These are phyloP conservation scores for Manis pentadactyla DNA, from an alignment of 2,797 vertebrate species.

Conservation along the genomic window DNA sequence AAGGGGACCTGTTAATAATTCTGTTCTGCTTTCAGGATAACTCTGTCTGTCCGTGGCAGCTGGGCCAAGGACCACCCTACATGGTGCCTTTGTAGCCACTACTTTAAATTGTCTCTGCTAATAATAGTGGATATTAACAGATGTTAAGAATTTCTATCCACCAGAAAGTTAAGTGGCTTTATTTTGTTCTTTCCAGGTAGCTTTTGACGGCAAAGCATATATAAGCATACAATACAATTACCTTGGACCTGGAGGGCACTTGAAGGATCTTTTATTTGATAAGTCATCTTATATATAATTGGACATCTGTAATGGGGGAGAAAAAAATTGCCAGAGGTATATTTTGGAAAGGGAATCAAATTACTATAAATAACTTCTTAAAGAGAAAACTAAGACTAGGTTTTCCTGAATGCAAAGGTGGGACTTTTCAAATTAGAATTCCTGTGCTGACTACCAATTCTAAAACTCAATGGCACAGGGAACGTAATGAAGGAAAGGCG, in stretches of 20 bases:
- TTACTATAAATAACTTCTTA: not conserved
- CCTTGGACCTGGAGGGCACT: not conserved
- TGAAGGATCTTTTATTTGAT: constrained; percentile 3
- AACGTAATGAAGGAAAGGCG: not conserved
- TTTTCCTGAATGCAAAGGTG: constrained; percentile 41
- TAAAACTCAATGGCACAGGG: not conserved
- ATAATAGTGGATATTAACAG: not conserved
- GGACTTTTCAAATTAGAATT: not conserved
- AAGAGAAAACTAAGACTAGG: not conserved
- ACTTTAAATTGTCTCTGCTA: not conserved
- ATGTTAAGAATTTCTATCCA: not conserved
- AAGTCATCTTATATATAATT: not conserved
- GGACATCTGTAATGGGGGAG: not conserved
- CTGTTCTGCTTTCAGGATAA: not conserved
- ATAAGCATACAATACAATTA: not conserved
- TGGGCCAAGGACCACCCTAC: not conserved
- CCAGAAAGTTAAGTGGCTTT: not conserved
- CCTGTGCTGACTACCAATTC: not conserved
- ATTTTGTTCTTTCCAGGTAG: not conserved
- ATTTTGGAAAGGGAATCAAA: constrained; percentile 49
- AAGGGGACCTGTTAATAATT: not conserved
- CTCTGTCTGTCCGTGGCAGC: not conserved
- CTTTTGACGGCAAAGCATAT: not conserved
- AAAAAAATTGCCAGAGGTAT: not conserved
- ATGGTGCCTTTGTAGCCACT: not conserved